These are phyloP conservation scores for Eulemur albifrons DNA, from an alignment of 2,797 vertebrate genomes.

Conservation along the genomic window DNA sequence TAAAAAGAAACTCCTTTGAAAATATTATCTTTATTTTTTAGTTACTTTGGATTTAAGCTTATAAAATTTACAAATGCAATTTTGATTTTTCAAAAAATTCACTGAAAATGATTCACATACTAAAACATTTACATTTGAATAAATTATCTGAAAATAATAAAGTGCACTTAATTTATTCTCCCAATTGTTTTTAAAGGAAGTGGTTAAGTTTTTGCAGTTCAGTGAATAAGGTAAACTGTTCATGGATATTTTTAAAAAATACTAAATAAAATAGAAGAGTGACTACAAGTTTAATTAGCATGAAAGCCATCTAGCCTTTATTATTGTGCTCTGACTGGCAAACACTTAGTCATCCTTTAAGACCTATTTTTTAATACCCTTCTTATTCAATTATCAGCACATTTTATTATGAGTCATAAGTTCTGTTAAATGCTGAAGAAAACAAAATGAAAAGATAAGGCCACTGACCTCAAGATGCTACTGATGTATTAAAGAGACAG, in stretches of 20 bases:
- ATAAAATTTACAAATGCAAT: not conserved
- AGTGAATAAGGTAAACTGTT: not conserved
- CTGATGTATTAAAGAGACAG: not conserved
- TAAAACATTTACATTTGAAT: not conserved
- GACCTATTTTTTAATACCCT: not conserved
- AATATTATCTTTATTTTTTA: not conserved
- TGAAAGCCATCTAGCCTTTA: not conserved
- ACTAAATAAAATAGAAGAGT: not conserved
- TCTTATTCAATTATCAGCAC: not conserved
- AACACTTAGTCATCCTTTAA: not conserved
- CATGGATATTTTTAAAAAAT: not conserved
- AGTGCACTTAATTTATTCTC: not conserved
- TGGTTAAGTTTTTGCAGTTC: not conserved
- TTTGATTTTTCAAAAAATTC: not conserved
- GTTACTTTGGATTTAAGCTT: not conserved
- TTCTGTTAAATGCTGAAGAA: not conserved
- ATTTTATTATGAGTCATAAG: not conserved
- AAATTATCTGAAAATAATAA: constrained; percentile 2
- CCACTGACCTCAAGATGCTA: not conserved
- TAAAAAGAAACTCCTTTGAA: not conserved
- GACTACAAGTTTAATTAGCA: not conserved
- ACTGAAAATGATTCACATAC: not conserved
- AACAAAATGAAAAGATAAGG: not conserved
- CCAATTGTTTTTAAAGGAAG: not conserved
- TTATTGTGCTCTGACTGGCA: not conserved